Base-by-base conservation (phyloP, 2,113 vertebrate genomes). In the Laterallus jamaicensis region DNA sequence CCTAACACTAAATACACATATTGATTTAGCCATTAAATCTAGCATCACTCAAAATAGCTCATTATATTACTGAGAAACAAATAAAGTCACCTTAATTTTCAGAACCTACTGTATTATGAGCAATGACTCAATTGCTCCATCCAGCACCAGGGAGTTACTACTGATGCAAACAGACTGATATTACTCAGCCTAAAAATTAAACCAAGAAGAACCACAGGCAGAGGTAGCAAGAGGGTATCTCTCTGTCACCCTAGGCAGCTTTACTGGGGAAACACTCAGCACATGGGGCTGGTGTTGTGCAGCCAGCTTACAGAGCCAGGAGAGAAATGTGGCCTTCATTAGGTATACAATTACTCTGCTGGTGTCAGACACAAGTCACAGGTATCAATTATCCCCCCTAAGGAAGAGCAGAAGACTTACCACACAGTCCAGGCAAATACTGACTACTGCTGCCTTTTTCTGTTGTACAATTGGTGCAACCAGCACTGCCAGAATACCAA, bases 1-100 rank as follows among this genome's bases (percentile, higher is more conserved):
- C 98, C 96, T 88, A 96, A 95, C 66, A 52, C 97, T 98, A 97
- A 98, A 98, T 92, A 98, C 97, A 97, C 92, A 84, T 96, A 98
- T 98, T 97, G 98, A 98, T 98, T 98, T 97, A 98, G 91, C 96
- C 97, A 98, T 97, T 98, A 98, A 96, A 97, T 93, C 92, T 92
- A 96, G 84, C 95, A 96, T 97, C 96, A 96, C 96, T 97, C 98
- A 97, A 97, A 98, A 98, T 88, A 96, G 88, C 91, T 95, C 97
- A 95, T 97, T 97, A 97, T 79, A 95, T 94, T 85, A 77, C 95
- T 31, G 44, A 94, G 93, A 76, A 96, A 97, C 96, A 96, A 97
- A 93, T 87, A 77, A 93, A 97, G 95, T 96, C 95, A 95, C 94
- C 90, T 93, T 85, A 92, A 83, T 97, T 96, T 95, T 93, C 82